phyloP scores from a whole-genome alignment of 1,140 invertebrate genomes.

The Theocolax elegans region DNA sequence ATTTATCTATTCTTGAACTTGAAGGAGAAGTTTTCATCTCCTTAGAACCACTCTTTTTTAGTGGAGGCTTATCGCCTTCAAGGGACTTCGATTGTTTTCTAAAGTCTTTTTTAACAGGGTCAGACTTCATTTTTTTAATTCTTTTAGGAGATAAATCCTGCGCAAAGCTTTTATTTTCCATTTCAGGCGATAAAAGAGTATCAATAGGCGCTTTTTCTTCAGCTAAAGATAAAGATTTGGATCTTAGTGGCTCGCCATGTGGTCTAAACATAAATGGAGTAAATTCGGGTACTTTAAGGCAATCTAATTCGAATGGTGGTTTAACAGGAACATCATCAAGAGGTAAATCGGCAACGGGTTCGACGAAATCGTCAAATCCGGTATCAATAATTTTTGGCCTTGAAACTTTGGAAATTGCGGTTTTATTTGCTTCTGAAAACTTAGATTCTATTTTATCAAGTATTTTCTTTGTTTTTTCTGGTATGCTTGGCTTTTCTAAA shows the following conservation, averaged over 20 bases:
- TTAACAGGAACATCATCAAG: slow-evolving; percentile 65
- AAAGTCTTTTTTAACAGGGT: slow-evolving; percentile 61
- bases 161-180: slow-evolving; percentile 63
- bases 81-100: slow-evolving; percentile 66
- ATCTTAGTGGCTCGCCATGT: slow-evolving; percentile 62
- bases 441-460: slow-evolving; percentile 63
- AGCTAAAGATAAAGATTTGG: slow-evolving; percentile 64
- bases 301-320: slow-evolving; percentile 63
- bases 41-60: slow-evolving; percentile 60
- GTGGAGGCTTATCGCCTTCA: slow-evolving; percentile 63
- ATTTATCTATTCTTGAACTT: slow-evolving; percentile 62
- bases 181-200: slow-evolving; percentile 62
- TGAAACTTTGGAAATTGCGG: slow-evolving; percentile 49
- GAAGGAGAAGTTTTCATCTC: slow-evolving; percentile 56
- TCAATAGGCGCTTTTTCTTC: slow-evolving; percentile 66
- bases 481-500: slow-evolving; percentile 62
- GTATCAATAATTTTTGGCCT: slow-evolving; percentile 64
- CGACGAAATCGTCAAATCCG: slow-evolving; percentile 64
- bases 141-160: slow-evolving; percentile 62
- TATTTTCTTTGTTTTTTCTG: slow-evolving; percentile 65
- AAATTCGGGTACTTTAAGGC: slow-evolving; percentile 65
- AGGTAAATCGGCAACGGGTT: slow-evolving; percentile 65
- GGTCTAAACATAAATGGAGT: slow-evolving; percentile 63
- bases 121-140: slow-evolving; percentile 56
- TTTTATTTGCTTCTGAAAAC: slow-evolving; percentile 58